Conservation (phyloP, 2,797 vertebrate genomes). For the Meriones psammophilus region DNA sequence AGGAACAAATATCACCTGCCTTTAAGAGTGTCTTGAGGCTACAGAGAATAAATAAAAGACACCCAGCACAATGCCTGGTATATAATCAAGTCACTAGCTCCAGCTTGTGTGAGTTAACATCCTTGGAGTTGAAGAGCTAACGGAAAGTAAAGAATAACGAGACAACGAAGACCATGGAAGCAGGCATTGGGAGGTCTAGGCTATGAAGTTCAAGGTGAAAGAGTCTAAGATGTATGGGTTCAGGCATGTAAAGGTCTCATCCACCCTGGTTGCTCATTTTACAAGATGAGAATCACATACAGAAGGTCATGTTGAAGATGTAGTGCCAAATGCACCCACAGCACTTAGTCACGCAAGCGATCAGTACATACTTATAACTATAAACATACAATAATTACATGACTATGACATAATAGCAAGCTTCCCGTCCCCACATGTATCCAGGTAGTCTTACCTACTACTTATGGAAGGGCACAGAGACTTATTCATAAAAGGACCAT, state of each 20-base stretch:
- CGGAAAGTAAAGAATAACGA: not conserved
- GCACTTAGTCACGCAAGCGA: not conserved
- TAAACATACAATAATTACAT: not conserved
- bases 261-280: not conserved
- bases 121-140: not conserved
- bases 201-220: not conserved
- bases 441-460: not conserved
- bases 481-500: not conserved
- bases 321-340: not conserved
- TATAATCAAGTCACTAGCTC: not conserved
- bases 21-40: not conserved
- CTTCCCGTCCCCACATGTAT: not conserved
- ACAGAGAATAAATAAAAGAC: not conserved
- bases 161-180: not conserved
- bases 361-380: not conserved
- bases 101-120: not conserved
- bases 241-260: not conserved
- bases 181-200: not conserved
- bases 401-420: not conserved
- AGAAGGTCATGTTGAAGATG: not conserved
- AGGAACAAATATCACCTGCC: not conserved
- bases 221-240: not conserved
- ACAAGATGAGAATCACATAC: not conserved
- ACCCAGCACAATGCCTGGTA: not conserved
- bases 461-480: not conserved